Base-by-base conservation (phyloP, 2,888 invertebrate genomes). In the Limnephilus marmoratus region DNA sequence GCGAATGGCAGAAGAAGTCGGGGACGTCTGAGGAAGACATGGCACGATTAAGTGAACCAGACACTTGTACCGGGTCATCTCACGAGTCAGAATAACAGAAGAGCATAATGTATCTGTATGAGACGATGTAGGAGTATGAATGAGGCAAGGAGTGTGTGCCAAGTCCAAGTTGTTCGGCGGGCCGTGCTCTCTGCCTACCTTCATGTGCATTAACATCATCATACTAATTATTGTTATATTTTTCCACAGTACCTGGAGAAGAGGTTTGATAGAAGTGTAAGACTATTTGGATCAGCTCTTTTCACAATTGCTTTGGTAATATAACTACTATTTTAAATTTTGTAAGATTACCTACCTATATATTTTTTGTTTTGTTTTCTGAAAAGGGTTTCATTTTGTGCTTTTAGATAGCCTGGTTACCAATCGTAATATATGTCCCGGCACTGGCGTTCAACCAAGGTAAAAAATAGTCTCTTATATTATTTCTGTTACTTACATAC, bases 361-460 rank as follows among this genome's bases (percentile, higher is more conserved):
- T 3, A 37, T 53, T 53, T 68, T 7, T 24, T 31, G 31, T 31
- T 31, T 5, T 68, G 7, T 24, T 68, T 18, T 68, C 53, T 7
- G 0, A 24, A 24, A 24, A 24, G 24, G 24, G 18, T 18, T 68
- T 68, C 24, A 9, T 68, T 68, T 68, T n/a, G 1, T 68, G 53
- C 53, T 95, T 96, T 93, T 95, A 98, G 98, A 96, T 98, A 95
- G 97, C 97, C 34, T 98, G 98, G 97, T 95, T 98, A 92, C 98
- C 98, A 34, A 97, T 98, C 92, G 98, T 98, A 0, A 97, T 98
- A 94, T 98, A 97, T 94, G 97, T 98, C 3, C 98, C 98, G 49
- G 98, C 98, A 0, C 95, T 98, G 94, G 98, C 98, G 68, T 98
- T 98, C 94, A 98, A 98, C 96, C 98, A 98, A 97, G 98, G 98